A percentile compares a stretch with the other conserved stretches of the same genome.
Evolutionary conservation across 2,888 invertebrate species (phyloP).

Genomic region (Crematogaster levior): DNA sequence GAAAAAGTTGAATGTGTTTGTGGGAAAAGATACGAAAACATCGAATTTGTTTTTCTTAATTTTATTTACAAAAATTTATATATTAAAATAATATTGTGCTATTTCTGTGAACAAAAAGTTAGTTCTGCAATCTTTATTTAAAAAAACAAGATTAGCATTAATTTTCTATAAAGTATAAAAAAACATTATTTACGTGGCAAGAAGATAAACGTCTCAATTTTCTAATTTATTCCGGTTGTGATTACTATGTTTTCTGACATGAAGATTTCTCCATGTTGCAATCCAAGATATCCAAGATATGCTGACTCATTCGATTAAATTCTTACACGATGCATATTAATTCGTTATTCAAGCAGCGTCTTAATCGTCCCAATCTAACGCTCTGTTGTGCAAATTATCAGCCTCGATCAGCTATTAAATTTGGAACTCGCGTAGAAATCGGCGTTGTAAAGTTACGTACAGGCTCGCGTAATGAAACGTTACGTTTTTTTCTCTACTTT

Average conservation of each 20-base stretch:
- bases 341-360: conserved; percentile 31
- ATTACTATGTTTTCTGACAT: conserved; percentile 16
- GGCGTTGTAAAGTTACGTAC: conserved; percentile 11
- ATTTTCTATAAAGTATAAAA: not conserved
- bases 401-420: conserved; percentile 36
- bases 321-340: conserved; percentile 28
- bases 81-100: not conserved
- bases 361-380: conserved; percentile 18
- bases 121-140: not conserved
- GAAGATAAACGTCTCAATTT: conserved; percentile 10
- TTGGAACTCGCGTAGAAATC: conserved; percentile 17
- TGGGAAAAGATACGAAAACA: not conserved
- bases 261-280: conserved; percentile 30
- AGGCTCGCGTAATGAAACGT: conserved; percentile 39
- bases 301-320: conserved; percentile 51
- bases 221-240: conserved; percentile 15
- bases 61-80: not conserved
- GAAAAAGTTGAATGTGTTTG: not conserved
- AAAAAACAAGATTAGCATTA: not conserved
- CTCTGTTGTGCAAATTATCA: conserved; percentile 22
- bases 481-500: conserved; percentile 56
- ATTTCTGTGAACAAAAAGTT: not conserved
- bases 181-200: conserved; percentile 3
- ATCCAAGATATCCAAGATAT: not conserved
- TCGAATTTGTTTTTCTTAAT: not conserved